Evolutionary conservation across 2,113 vertebrate species (phyloP).

Genomic region (Pedetes capensis): DNA sequence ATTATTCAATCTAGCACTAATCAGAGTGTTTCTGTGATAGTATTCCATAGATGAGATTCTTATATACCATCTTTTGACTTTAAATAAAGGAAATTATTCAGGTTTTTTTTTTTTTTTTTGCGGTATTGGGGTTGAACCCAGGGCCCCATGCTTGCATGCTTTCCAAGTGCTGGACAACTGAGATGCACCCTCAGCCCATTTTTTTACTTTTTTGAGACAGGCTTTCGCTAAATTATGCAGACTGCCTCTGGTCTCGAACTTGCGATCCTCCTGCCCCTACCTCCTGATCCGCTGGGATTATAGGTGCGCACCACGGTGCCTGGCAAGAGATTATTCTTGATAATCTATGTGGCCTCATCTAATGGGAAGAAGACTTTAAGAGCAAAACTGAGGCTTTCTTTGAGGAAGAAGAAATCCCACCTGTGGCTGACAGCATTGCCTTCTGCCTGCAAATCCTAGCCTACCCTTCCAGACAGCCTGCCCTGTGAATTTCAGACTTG

Average conservation of each 20-base stretch:
- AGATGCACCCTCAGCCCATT: no score
- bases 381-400: neutral
- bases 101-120: neutral
- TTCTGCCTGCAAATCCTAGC: neutral
- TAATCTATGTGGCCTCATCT: neutral
- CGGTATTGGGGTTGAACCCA: no score
- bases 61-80: neutral
- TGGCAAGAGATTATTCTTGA: neutral
- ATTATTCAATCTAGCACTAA: neutral
- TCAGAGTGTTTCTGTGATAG: neutral
- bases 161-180: no score
- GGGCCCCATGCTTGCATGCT: no score
- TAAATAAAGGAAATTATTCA: neutral
- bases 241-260: no score
- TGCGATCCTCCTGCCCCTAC: no score
- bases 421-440: fast-evolving
- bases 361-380: neutral
- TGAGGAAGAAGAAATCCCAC: neutral
- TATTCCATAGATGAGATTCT: neutral
- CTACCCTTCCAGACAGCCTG: neutral
- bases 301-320: no score
- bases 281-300: no score
- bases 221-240: no score
- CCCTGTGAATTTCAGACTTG: neutral
- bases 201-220: no score